Percentiles rank a stretch among this genome's conserved stretches.
These are phyloP conservation scores for Ormyrus thymus DNA, from an alignment of 2,888 invertebrate genomes.

Conservation along the genomic window DNA sequence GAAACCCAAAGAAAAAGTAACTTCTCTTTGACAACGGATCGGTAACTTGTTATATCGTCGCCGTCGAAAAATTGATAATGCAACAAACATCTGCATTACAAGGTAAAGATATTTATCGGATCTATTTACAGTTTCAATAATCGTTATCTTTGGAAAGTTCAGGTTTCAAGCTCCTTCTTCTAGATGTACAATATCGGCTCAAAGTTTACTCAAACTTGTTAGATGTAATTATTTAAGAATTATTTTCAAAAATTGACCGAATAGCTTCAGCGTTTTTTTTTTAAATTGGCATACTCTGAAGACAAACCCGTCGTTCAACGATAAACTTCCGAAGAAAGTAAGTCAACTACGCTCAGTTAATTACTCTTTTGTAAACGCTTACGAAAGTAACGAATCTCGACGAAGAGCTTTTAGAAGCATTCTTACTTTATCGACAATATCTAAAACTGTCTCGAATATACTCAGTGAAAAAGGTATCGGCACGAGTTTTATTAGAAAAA, in stretches of 20 bases:
- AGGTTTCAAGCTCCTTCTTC: conserved; percentile 60
- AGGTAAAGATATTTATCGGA: conserved; percentile 49
- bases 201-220: conserved; percentile 39
- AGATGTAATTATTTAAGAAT: conserved; percentile 16
- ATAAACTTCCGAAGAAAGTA: too few relatives aligned
- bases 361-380: neutral
- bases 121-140: conserved; percentile 56
- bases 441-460: conserved; percentile 39
- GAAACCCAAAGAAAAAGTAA: conserved; percentile 30
- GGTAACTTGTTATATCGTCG: conserved; percentile 23
- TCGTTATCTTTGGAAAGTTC: conserved; percentile 59
- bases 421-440: conserved; percentile 20
- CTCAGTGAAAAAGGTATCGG: conserved; percentile 48
- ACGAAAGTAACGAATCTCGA: neutral
- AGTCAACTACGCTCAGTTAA: too few relatives aligned
- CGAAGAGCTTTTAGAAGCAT: conserved; percentile 18
- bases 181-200: conserved; percentile 43
- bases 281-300: too few relatives aligned
- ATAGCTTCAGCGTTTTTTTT: neutral
- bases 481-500: conserved; percentile 24
- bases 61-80: conserved; percentile 28
- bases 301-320: too few relatives aligned
- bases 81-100: conserved; percentile 44
- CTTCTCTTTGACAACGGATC: conserved; percentile 33
- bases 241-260: neutral